phyloP scores from a whole-genome alignment of 2,888 invertebrate species.

The Odontocerum albicorne region DNA sequence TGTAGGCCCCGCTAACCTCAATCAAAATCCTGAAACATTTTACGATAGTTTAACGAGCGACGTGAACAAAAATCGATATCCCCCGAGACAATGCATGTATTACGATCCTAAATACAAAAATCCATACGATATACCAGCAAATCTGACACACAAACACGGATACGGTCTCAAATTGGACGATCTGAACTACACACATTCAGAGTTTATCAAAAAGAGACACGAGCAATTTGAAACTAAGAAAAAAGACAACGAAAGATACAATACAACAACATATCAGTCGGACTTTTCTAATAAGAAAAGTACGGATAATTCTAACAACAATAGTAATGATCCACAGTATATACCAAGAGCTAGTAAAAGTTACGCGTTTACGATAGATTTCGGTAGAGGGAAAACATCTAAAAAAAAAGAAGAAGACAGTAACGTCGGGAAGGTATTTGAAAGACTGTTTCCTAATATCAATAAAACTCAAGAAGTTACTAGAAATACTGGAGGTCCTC shows the following conservation, averaged over 20 bases:
- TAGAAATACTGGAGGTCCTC: slow-evolving; percentile 2
- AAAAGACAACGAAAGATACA: slow-evolving; percentile 6
- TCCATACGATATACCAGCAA: slow-evolving; percentile 57
- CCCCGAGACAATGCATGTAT: slow-evolving; percentile 21
- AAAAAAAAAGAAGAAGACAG: slow-evolving; percentile 13
- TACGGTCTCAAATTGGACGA: slow-evolving; percentile 38
- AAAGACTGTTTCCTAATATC: slow-evolving; percentile 47
- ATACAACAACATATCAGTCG: slow-evolving; percentile 4
- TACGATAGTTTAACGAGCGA: slow-evolving; percentile 50
- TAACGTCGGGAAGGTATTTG: slow-evolving; percentile 47
- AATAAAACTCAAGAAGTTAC: slow-evolving; percentile 39
- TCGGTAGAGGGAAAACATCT: slow-evolving; percentile 35
- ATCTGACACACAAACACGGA: slow-evolving; percentile 46
- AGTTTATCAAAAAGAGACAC: slow-evolving; percentile 38
- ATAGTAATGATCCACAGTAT: slow-evolving; percentile 5
- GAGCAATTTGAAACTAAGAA: slow-evolving; percentile 29
- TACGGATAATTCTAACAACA: not conserved
- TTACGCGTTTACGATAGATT: slow-evolving; percentile 48
- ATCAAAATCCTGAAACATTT: slow-evolving; percentile 42
- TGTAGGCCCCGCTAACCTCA: slow-evolving; percentile 42
- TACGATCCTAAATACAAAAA: slow-evolving; percentile 46
- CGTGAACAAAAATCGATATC: slow-evolving; percentile 44
- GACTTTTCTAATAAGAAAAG: slow-evolving; percentile 8
- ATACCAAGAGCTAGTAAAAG: slow-evolving; percentile 21
- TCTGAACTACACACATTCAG: slow-evolving; percentile 49